These are phyloP conservation scores for Oreochromis tanganicae DNA, from an alignment of 2,113 vertebrate genomes.

Conservation along the genomic window DNA sequence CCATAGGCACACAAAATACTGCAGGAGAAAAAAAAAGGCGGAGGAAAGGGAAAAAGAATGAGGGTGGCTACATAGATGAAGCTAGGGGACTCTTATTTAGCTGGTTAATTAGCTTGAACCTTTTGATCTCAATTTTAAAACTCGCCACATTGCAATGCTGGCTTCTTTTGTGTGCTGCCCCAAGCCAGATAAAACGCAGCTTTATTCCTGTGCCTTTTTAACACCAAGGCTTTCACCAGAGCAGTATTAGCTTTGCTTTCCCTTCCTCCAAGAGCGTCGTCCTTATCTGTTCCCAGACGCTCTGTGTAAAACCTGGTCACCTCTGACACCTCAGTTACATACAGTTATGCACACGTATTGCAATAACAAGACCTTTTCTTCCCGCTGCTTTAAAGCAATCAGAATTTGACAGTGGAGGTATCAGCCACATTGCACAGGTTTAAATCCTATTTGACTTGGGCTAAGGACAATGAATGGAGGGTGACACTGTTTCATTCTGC, in stretches of 20 bases:
- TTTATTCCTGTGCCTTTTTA: conserved; percentile 59
- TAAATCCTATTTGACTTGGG: conserved; percentile 63
- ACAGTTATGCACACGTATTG: conserved; percentile 15
- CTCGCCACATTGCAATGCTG: conserved; percentile 52
- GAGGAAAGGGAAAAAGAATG: background rate
- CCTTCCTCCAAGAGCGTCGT: background rate
- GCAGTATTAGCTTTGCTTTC: conserved; percentile 12
- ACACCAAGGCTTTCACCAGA: conserved; percentile 35
- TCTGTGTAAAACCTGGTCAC: conserved; percentile 51
- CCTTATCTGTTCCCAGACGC: conserved; percentile 56
- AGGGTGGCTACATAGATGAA: conserved; percentile 40
- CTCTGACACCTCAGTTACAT: conserved; percentile 34
- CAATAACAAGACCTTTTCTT: conserved; percentile 54
- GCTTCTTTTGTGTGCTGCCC: conserved; percentile 63
- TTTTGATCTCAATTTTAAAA: conserved; percentile 79
- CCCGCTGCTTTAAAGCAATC: conserved; percentile 38
- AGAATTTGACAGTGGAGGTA: conserved; percentile 53
- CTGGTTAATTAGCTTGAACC: conserved; percentile 77
- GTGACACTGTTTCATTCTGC: conserved; percentile 54
- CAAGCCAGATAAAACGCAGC: conserved; percentile 64
- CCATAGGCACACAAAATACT: background rate
- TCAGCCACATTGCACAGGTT: conserved; percentile 50
- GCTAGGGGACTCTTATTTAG: conserved; percentile 69
- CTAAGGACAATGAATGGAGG: conserved; percentile 55
- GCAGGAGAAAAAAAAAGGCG: background rate